These are phyloP conservation scores for Tapirus indicus DNA, from an alignment of 2,797 vertebrate species.

Conservation along the genomic window DNA sequence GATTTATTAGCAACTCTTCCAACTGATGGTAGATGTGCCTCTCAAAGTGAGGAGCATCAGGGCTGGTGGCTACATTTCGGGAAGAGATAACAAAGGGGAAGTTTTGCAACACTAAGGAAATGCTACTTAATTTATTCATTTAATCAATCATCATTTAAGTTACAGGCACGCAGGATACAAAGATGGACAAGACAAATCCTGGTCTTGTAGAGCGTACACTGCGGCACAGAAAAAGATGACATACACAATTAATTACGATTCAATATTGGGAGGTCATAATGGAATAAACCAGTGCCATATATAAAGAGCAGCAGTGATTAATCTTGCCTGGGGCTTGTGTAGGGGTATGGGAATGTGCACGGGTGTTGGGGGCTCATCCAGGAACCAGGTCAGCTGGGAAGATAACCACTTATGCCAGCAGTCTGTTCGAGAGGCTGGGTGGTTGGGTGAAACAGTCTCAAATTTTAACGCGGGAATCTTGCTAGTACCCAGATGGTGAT, in stretches of 20 bases:
- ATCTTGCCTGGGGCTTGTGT: not conserved
- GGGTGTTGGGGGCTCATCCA: not conserved
- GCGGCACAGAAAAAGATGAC: not conserved
- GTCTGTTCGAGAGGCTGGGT: not conserved
- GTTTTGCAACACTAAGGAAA: not conserved
- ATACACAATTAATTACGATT: not conserved
- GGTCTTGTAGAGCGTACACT: not conserved
- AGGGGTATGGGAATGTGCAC: not conserved
- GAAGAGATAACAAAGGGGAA: constrained; percentile 37
- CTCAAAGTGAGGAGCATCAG: not conserved
- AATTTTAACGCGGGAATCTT: not conserved
- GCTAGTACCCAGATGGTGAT: not conserved
- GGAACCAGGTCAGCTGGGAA: not conserved
- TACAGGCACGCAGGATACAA: not conserved
- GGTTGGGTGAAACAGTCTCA: not conserved
- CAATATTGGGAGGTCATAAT: not conserved
- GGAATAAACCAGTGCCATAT: not conserved
- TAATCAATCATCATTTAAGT: not conserved
- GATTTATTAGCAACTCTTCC: not conserved
- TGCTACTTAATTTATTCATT: not conserved
- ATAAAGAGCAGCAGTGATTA: not conserved
- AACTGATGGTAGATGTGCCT: not conserved
- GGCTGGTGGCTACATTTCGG: not conserved
- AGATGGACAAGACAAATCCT: not conserved
- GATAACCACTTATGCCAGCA: not conserved